Evolutionary conservation across 1,140 invertebrate genomes (phyloP).

Genomic region (Pectinophora gossypiella): DNA sequence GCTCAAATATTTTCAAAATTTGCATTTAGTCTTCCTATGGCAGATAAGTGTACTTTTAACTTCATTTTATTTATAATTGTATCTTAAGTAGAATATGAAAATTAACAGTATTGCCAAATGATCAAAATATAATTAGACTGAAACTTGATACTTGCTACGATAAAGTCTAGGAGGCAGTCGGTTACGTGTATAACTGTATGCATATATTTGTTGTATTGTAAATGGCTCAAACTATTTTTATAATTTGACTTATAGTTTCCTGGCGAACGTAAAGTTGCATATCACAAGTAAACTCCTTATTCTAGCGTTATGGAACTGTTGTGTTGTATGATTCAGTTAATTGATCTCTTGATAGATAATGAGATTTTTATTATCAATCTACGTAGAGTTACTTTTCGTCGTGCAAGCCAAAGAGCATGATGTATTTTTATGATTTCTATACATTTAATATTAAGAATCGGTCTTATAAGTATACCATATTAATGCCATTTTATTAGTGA

Average conservation of each 20-base stretch:
- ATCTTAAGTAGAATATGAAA: conserved; percentile 37
- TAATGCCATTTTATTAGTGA: conserved; percentile 71
- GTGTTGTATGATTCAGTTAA: conserved; percentile 46
- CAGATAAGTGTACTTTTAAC: conserved; percentile 43
- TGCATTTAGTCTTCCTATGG: conserved; percentile 62
- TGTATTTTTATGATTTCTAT: conserved; percentile 72
- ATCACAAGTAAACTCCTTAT: conserved; percentile 41
- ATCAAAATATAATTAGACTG: conserved; percentile 70
- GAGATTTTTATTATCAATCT: conserved; percentile 42
- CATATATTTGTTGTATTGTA: background rate
- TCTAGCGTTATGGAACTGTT: conserved; percentile 10
- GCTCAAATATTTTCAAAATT: conserved; percentile 42
- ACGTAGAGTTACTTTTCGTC: conserved; percentile 58
- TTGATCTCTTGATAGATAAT: conserved; percentile 63
- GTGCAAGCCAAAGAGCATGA: conserved; percentile 75
- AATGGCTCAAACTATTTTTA: conserved; percentile 29
- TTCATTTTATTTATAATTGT: conserved; percentile 41
- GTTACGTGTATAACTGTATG: too few species aligned
- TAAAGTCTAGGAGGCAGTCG: conserved; percentile 15
- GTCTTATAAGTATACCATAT: conserved; percentile 67
- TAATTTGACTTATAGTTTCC: conserved; percentile 3
- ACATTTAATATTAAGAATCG: conserved; percentile 58
- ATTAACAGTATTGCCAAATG: conserved; percentile 73
- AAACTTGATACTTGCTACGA: conserved; percentile 34
- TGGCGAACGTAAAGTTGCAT: conserved; percentile 47